Evolutionary conservation across 1,140 invertebrate genomes (phyloP).

Genomic region (Trissolcus basalis): DNA sequence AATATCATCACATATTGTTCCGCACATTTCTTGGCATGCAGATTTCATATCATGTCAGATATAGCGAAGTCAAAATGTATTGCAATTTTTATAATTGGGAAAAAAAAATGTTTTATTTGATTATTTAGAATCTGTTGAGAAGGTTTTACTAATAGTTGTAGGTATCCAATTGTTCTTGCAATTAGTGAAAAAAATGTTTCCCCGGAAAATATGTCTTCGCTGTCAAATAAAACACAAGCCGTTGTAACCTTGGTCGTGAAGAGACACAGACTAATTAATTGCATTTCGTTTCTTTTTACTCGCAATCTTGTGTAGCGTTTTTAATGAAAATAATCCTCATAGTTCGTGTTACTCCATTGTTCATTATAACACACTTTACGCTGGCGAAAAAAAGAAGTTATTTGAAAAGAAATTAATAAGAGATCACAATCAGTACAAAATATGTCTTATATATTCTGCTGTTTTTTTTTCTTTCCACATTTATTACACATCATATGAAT

Average conservation of each 20-base stretch:
- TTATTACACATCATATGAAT: conserved; percentile 55
- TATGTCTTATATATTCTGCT: conserved; percentile 49
- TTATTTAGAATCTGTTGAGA: no score
- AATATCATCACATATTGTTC: conserved; percentile 40
- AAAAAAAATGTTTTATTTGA: no score
- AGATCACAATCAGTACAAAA: conserved; percentile 53
- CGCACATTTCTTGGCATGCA: conserved; percentile 40
- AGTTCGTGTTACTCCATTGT: conserved; percentile 36
- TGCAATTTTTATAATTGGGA: no score
- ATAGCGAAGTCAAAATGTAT: conserved; percentile 48
- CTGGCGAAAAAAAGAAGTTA: conserved; percentile 30
- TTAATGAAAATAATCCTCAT: conserved; percentile 44
- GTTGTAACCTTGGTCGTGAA: conserved; percentile 16
- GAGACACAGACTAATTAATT: conserved; percentile 39
- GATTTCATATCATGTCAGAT: conserved; percentile 54
- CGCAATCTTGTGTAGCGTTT: conserved; percentile 39
- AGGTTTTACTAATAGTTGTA: background rate
- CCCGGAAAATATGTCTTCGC: no score
- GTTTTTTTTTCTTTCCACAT: conserved; percentile 47
- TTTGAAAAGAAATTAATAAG: conserved; percentile 55
- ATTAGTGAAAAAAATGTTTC: no score
- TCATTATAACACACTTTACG: conserved; percentile 42
- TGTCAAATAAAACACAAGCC: conserved; percentile 1
- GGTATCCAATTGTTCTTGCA: background rate
- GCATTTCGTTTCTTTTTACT: conserved; percentile 28